Base-by-base conservation (phyloP, 64 coral and sea anemone genomes). In the Porites lutea region DNA sequence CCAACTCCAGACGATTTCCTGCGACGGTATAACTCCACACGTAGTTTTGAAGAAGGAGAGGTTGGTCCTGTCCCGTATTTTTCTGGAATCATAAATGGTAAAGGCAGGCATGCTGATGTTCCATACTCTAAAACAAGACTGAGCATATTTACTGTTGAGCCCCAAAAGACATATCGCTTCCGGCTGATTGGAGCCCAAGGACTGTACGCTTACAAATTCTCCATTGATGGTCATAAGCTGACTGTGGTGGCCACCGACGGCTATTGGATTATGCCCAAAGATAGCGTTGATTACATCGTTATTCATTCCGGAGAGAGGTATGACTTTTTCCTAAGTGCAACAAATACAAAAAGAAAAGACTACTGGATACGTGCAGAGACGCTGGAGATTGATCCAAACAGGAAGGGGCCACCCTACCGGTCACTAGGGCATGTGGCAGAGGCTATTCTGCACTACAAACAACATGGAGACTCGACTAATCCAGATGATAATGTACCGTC, bases 291-390 rank as follows among this genome's bases (percentile, higher is more conserved):
- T 87, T 96, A 81, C 43, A 75, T 86, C 13, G 89, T 96, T 8
- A 72, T 96, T 3, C 63, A 92, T 59, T 27, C 89, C 4, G 95
- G 95, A 54, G 95, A 96, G 70, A 83, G 89, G 7, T 96, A 92
- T 52, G 89, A 89, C 63, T 96, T 96, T 20, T 61, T 92, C 67
- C 60, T 96, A 37, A 37, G 27, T 9, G 95, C 95, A 55, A 88
- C 18, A 48, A 52, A 85, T 37, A 37, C 27, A 15, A 57, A 2
- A 37, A 13, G 2, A 4, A 13, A 18, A 90, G 69, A 27, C 86
- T 88, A 20, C 89, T 85, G 44, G 21, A 92, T 66, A 78, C 86
- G 27, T 37, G 27, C 27, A 37, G 27, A 37, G 27, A 37, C 27
- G 27, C 27, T 37, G 27, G 27, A 37, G 86, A 88, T 70, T 45